Evolutionary conservation across 2,888 invertebrate species (phyloP), one percentile per base, ranked within the genome.

Genomic region (Coleophora flavipennella): DNA sequence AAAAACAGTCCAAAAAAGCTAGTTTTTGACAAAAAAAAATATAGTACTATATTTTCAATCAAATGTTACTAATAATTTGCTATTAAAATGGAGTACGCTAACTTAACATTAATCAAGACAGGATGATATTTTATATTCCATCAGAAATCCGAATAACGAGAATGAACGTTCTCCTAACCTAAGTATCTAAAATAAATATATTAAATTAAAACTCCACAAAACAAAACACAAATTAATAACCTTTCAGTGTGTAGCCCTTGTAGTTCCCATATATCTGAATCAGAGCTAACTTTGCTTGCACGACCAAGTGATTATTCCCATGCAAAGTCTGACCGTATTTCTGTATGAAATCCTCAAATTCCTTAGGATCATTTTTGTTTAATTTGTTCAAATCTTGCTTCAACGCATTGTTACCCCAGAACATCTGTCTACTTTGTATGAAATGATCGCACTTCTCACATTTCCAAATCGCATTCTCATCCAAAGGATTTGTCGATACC

Each of bases 201-300:
- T n/a, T n/a, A n/a, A n/a, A n/a, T n/a, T n/a, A n/a, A n/a, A n/a
- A n/a, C n/a, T n/a, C n/a, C n/a, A n/a, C n/a, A n/a, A n/a, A n/a
- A n/a, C n/a, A 36, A 1, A 2, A 35, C n/a, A 27, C 1, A 29
- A 12, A 13, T 25, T 31, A 25, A 32, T 53, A 67, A 90, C 90
- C 89, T 58, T 81, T 55, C 50, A 88, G 69, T 27, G 59, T 57
- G 54, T 84, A 89, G 50, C 88, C 89, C 41, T 86, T 77, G 6
- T 75, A 69, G 63, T 87, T 88, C 43, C 91, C 91, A 59, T 91
- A 91, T 46, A 92, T 83, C 63, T 92, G 91, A 35, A 88, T 79
- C 28, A 92, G 69, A 2, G 90, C 89, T 59, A 91, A 87, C 59
- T 92, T 92, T 1, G 90, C 88, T 59, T 90, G 88, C 12, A 92